A percentile compares a stretch with the other conserved stretches of the same genome.
phyloP scores from a whole-genome alignment of 2,113 vertebrate genomes.

The Brienomyrus longianalis region DNA sequence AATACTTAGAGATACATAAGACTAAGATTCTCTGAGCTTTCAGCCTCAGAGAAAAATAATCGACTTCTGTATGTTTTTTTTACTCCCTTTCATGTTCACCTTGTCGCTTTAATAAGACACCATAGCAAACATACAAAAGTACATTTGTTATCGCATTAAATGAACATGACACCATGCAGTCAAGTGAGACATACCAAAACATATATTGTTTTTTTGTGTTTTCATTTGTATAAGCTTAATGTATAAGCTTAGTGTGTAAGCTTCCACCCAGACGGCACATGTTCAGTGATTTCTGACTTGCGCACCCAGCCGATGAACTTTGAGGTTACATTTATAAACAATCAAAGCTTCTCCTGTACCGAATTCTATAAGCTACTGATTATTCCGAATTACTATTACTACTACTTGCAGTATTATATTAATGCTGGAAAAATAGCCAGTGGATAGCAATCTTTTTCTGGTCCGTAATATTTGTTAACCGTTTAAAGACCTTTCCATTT shows the following conservation, averaged over 20 bases:
- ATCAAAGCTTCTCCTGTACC: not conserved
- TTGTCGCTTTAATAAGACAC: not conserved
- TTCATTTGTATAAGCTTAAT: not conserved
- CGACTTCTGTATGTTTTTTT: not conserved
- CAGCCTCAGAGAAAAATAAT: not conserved
- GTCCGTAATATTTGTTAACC: not conserved
- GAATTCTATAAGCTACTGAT: not conserved
- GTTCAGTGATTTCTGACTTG: not conserved
- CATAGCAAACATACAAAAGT: not conserved
- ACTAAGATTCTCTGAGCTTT: not conserved
- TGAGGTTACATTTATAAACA: not conserved
- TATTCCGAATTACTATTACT: not conserved
- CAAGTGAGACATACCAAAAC: not conserved
- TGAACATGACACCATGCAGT: not conserved
- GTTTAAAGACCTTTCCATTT: not conserved
- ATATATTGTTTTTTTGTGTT: slow-evolving; percentile 9
- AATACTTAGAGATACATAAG: not conserved
- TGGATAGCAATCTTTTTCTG: not conserved
- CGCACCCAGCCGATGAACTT: not conserved
- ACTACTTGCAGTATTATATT: not conserved
- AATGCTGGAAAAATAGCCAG: not conserved
- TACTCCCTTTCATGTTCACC: not conserved
- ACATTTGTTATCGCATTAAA: not conserved
- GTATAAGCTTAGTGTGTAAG: not conserved
- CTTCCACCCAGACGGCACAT: not conserved